A percentile compares a stretch with the other conserved stretches of the same genome.
Evolutionary conservation across 2,888 invertebrate genomes (phyloP).

Genomic region (Drosophila hawaiiensis): DNA sequence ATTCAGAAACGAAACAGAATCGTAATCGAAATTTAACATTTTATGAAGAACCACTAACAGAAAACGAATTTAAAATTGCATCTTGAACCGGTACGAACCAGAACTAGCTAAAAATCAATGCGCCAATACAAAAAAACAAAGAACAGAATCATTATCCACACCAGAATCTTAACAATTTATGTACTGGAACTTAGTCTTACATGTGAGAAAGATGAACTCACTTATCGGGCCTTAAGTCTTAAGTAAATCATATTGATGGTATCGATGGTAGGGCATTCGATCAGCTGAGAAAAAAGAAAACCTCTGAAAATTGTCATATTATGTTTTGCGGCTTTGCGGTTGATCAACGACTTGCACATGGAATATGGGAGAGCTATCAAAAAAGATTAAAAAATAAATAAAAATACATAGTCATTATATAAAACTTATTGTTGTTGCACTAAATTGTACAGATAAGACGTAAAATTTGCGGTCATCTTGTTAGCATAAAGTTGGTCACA

Average conservation of each 20-base stretch:
- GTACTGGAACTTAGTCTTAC: not conserved
- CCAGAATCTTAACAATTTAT: not conserved
- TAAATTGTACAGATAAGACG: constrained; percentile 61
- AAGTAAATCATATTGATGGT: not conserved
- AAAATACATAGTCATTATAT: constrained; percentile 31
- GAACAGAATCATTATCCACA: not conserved
- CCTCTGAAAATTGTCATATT: constrained; percentile 11
- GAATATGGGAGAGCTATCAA: constrained; percentile 3
- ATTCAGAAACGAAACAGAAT: not conserved
- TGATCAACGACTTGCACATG: constrained; percentile 35
- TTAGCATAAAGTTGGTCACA: constrained; percentile 37
- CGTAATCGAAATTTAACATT: not conserved
- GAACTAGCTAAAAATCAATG: not conserved
- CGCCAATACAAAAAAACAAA: not conserved
- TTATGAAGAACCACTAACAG: not conserved
- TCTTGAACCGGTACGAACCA: not conserved
- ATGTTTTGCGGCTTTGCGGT: constrained; percentile 31
- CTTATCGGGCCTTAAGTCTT: not conserved
- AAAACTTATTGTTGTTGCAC: constrained; percentile 11
- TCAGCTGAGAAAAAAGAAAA: not conserved
- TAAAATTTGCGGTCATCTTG: constrained; percentile 73
- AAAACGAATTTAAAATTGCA: not conserved
- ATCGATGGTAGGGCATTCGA: constrained; percentile 7
- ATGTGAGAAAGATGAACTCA: not conserved
- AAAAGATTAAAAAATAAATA: constrained; percentile 9